phyloP scores from a whole-genome alignment of 2,113 vertebrate species.

The Callithrix jacchus region DNA sequence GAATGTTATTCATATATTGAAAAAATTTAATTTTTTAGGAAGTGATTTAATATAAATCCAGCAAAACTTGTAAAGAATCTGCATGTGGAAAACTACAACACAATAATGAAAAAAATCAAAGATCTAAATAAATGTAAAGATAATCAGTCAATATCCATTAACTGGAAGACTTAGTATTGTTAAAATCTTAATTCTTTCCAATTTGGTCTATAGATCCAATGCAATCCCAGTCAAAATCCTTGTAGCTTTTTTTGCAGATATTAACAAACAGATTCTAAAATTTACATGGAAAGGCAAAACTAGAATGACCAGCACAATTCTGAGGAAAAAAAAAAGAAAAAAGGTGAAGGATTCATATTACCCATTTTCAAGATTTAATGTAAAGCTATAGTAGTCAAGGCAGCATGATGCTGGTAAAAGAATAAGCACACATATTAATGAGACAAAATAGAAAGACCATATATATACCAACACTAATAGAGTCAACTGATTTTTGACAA shows the following conservation, averaged over 20 bases:
- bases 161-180: background rate
- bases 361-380: background rate
- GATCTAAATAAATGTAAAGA: background rate
- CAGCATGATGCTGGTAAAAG: background rate
- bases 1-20: background rate
- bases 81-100: background rate
- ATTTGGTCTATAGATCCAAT: background rate
- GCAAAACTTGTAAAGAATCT: background rate
- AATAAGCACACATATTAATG: background rate
- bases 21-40: background rate
- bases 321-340: background rate
- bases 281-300: background rate
- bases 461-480: background rate
- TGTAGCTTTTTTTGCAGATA: background rate
- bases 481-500: background rate
- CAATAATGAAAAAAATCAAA: background rate
- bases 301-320: background rate
- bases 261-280: background rate
- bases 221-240: background rate
- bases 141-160: background rate
- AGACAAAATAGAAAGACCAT: background rate
- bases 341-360: background rate
- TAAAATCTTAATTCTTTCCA: background rate
- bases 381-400: background rate
- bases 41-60: background rate